Evolutionary conservation across 2,797 vertebrate genomes (phyloP).

Genomic region (Rhinichthys osculus): DNA sequence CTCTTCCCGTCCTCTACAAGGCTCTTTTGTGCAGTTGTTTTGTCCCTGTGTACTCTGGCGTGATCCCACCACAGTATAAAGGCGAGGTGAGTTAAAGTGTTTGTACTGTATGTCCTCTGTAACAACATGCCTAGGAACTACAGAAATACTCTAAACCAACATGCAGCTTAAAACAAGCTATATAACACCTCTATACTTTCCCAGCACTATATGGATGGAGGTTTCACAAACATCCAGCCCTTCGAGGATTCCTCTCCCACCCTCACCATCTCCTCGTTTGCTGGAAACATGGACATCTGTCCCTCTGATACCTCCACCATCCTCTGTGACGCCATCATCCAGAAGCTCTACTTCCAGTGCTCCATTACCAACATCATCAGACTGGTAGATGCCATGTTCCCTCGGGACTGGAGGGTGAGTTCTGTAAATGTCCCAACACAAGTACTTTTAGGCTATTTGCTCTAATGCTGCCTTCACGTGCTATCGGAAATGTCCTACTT

Average conservation of each 20-base stretch:
- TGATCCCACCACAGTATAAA: slow-evolving; percentile 80
- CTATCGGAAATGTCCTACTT: no score
- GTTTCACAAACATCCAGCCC: slow-evolving; percentile 86
- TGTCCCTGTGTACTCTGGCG: slow-evolving; percentile 87
- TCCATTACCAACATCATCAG: slow-evolving; percentile 85
- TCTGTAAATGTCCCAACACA: not conserved
- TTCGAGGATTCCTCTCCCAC: slow-evolving; percentile 71
- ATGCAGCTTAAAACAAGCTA: not conserved
- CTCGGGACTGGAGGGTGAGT: slow-evolving; percentile 77
- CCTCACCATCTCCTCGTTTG: slow-evolving; percentile 89
- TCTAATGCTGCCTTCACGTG: no score
- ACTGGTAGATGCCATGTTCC: slow-evolving; percentile 83
- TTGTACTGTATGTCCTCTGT: not conserved
- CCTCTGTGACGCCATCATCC: slow-evolving; percentile 80
- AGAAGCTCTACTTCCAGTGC: slow-evolving; percentile 80
- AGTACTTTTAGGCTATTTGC: not conserved
- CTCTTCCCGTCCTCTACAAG: slow-evolving; percentile 65
- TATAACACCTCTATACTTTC: not conserved
- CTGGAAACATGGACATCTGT: slow-evolving; percentile 89
- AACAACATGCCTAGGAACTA: not conserved
- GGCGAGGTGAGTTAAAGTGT: slow-evolving; percentile 70
- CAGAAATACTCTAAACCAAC: not conserved
- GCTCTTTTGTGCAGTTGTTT: slow-evolving; percentile 92
- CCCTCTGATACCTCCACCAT: slow-evolving; percentile 77
- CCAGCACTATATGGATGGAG: slow-evolving; percentile 89